Conservation (phyloP, 2,888 invertebrate species). For the Agriopis leucophaearia region DNA sequence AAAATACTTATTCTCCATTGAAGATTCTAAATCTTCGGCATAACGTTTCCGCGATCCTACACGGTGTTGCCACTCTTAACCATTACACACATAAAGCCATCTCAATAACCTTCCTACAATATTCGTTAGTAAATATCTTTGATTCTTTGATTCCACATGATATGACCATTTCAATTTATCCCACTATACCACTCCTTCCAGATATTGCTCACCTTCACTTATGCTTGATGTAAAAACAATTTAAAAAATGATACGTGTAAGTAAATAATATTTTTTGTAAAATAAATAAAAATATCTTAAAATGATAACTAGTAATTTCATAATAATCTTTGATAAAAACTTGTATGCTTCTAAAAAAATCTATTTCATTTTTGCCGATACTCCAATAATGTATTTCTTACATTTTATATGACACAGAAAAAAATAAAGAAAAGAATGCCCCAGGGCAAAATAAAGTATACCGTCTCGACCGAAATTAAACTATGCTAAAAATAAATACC, state of each 20-base stretch:
- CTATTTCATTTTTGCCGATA: slow-evolving; percentile 58
- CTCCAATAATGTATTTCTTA: slow-evolving; percentile 63
- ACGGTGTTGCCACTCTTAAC: slow-evolving; percentile 75
- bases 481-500: slow-evolving; percentile 86
- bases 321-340: slow-evolving; percentile 61
- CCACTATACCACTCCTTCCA: slow-evolving; percentile 67
- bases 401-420: slow-evolving; percentile 75
- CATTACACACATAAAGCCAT: slow-evolving; percentile 74
- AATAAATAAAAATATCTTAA: slow-evolving; percentile 49
- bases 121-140: slow-evolving; percentile 69
- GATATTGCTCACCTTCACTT: slow-evolving; percentile 74
- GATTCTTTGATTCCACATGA: slow-evolving; percentile 78
- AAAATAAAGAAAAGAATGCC: slow-evolving; percentile 62
- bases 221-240: slow-evolving; percentile 55
- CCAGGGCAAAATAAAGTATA: slow-evolving; percentile 69
- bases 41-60: slow-evolving; percentile 71
- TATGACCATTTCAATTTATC: slow-evolving; percentile 80
- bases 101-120: slow-evolving; percentile 68
- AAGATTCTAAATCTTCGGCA: slow-evolving; percentile 83
- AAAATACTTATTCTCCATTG: slow-evolving; percentile 77
- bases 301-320: slow-evolving; percentile 49
- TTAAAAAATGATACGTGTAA: slow-evolving; percentile 35
- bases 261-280: slow-evolving; percentile 54
- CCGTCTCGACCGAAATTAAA: slow-evolving; percentile 77
- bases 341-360: slow-evolving; percentile 66